Percentiles rank a stretch among this genome's conserved stretches.
Conservation (phyloP, 1,140 invertebrate genomes). For the Cherax destructor region DNA sequence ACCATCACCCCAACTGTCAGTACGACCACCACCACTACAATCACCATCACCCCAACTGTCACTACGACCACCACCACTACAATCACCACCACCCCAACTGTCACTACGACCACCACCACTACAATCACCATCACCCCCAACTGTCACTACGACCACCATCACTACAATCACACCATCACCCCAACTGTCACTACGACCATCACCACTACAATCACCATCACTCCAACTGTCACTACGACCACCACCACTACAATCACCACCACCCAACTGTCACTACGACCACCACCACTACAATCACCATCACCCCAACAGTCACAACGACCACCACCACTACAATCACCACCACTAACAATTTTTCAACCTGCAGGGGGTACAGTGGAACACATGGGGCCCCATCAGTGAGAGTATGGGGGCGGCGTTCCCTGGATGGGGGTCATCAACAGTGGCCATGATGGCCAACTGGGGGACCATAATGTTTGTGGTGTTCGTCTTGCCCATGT, state of each 20-base stretch:
- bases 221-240: not conserved
- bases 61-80: too few species aligned
- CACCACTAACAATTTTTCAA: not conserved
- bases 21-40: too few species aligned
- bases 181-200: too few species aligned
- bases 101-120: too few species aligned
- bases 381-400: conserved; percentile 49
- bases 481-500: not conserved
- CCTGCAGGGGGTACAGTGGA: conserved; percentile 46
- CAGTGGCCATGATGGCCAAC: conserved; percentile 52
- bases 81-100: too few species aligned
- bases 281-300: not conserved
- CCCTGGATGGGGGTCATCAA: conserved; percentile 40
- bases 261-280: not conserved
- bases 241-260: not conserved
- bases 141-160: not conserved
- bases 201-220: not conserved
- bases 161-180: not conserved
- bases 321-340: not conserved
- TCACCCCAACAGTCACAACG: not conserved
- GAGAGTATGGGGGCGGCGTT: conserved; percentile 48
- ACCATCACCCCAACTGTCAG: too few species aligned
- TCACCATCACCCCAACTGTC: too few species aligned
- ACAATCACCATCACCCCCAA: not conserved
- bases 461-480: conserved; percentile 40